A percentile compares a stretch with the other conserved stretches of the same genome.
phyloP scores from a whole-genome alignment of 2,113 vertebrate species.

The Dunckerocampus dactyliophorus region DNA sequence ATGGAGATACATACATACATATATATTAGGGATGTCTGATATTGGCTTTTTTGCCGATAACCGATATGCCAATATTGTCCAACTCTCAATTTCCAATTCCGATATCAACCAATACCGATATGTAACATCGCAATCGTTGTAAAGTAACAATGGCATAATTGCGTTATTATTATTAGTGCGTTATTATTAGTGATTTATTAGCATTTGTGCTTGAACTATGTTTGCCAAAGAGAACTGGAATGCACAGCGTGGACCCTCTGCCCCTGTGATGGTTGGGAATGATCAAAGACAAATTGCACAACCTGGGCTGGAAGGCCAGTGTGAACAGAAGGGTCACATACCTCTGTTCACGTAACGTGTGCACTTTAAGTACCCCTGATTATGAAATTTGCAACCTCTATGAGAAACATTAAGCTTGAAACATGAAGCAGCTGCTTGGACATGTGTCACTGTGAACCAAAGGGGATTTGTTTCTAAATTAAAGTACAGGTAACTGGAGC shows the following conservation, averaged over 20 bases:
- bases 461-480: not conserved
- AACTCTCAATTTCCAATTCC: too few relatives aligned
- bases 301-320: conserved; percentile 12
- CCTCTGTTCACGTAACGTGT: conserved; percentile 42
- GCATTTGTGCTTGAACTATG: too few relatives aligned
- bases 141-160: too few relatives aligned
- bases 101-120: too few relatives aligned
- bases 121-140: too few relatives aligned
- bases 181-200: conserved; percentile 73
- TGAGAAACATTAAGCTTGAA: conserved; percentile 32
- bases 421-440: conserved; percentile 16
- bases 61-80: too few relatives aligned
- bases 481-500: conserved; percentile 15
- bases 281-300: conserved; percentile 52
- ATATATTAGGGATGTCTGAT: too few relatives aligned
- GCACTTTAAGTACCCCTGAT: conserved; percentile 6
- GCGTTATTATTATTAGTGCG: too few relatives aligned
- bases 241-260: conserved; percentile 50
- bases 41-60: too few relatives aligned
- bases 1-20: too few relatives aligned
- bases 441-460: not conserved
- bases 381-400: conserved; percentile 6
- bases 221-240: conserved; percentile 64
- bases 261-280: conserved; percentile 53
- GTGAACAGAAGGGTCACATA: conserved; percentile 32